phyloP scores from a whole-genome alignment of 2,113 vertebrate species.

The Condylura cristata region DNA sequence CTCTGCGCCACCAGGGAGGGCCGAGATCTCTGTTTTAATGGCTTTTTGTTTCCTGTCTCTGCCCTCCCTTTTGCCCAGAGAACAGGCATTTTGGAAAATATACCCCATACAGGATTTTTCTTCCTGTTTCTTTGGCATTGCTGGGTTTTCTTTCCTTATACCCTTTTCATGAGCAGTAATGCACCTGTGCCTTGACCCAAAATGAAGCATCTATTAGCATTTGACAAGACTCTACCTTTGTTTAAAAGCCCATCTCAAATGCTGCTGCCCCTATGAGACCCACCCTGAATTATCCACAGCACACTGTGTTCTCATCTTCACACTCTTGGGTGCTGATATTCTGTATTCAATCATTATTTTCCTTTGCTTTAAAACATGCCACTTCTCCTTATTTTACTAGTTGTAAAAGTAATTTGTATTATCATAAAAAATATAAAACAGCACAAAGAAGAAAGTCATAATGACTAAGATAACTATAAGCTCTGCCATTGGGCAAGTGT shows the following conservation, averaged over 20 bases:
- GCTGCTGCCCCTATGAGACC: neutral
- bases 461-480: neutral
- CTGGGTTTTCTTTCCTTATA: neutral
- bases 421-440: too few relatives aligned
- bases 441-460: neutral
- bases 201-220: rapidly evolving
- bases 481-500: neutral
- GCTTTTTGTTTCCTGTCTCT: neutral
- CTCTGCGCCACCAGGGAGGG: too few relatives aligned
- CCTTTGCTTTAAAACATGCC: neutral
- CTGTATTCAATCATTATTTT: neutral
- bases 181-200: neutral
- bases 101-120: neutral
- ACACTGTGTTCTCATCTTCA: neutral
- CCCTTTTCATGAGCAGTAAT: neutral
- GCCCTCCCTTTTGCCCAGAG: neutral
- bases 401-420: neutral
- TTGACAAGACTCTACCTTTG: neutral
- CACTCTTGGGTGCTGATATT: neutral
- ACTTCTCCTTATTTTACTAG: neutral
- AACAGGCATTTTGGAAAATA: neutral
- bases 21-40: neutral
- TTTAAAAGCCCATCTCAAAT: neutral
- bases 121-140: neutral
- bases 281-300: neutral